These are phyloP conservation scores for Microplitis deprimator DNA, from an alignment of 2,888 invertebrate genomes.

Conservation along the genomic window DNA sequence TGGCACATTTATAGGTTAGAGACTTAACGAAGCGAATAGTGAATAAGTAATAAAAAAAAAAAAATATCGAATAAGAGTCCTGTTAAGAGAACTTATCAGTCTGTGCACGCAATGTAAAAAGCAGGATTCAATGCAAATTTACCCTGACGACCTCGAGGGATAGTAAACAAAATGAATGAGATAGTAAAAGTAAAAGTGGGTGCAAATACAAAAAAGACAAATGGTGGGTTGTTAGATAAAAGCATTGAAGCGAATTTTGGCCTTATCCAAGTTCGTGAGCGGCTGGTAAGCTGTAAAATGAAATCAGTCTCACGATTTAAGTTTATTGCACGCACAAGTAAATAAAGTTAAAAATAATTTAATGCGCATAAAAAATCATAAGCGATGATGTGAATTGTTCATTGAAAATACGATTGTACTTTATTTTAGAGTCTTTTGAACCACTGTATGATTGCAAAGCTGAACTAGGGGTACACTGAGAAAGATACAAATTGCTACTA, in stretches of 20 bases:
- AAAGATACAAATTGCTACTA: conserved; percentile 57
- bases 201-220: conserved; percentile 42
- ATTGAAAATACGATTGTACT: not conserved
- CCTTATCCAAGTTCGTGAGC: conserved; percentile 42
- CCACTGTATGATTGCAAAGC: conserved; percentile 53
- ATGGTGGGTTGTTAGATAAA: conserved; percentile 47
- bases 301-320: conserved; percentile 50
- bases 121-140: conserved; percentile 57
- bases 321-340: conserved; percentile 25
- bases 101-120: conserved; percentile 58
- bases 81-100: conserved; percentile 59
- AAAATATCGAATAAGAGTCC: conserved; percentile 50
- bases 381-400: not conserved
- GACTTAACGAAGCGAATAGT: conserved; percentile 7
- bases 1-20: not conserved
- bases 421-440: conserved; percentile 26
- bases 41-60: conserved; percentile 9
- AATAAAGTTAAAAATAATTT: not conserved
- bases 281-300: conserved; percentile 58
- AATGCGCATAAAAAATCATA: not conserved
- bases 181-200: conserved; percentile 35
- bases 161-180: conserved; percentile 27
- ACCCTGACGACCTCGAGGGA: conserved; percentile 39
- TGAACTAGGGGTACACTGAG: conserved; percentile 39
- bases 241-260: conserved; percentile 49